These are phyloP conservation scores for Ivindomyrus marchei DNA, from an alignment of 2,113 vertebrate genomes.

Conservation along the genomic window DNA sequence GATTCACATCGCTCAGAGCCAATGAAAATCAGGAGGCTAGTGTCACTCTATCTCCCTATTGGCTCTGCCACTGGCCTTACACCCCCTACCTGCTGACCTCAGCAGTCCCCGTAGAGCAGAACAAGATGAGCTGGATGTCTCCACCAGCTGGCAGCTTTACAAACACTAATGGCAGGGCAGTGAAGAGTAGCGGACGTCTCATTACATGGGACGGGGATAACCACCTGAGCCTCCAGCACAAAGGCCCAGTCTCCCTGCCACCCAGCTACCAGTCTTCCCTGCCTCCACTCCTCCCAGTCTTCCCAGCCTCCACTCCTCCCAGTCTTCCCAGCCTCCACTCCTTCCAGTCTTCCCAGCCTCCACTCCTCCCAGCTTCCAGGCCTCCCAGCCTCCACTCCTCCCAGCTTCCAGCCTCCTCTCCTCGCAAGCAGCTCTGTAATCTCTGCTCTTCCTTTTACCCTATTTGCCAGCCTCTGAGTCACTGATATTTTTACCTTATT, in stretches of 20 bases:
- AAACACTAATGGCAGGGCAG: neutral
- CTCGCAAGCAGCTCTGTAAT: neutral
- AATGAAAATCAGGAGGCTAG: neutral
- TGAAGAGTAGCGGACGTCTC: neutral
- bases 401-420: neutral
- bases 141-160: neutral
- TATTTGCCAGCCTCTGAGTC: neutral
- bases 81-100: neutral
- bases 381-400: too few species aligned
- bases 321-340: too few species aligned
- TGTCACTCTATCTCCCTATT: neutral
- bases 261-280: too few species aligned
- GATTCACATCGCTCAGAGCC: neutral
- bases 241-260: neutral
- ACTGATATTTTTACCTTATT: neutral
- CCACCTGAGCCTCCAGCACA: neutral
- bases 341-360: neutral
- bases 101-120: neutral
- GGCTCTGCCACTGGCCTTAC: neutral
- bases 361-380: neutral
- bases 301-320: too few species aligned
- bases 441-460: neutral
- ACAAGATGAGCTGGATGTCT: neutral
- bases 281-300: too few species aligned
- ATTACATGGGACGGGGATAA: neutral